Base-by-base conservation (phyloP, 1,140 invertebrate species). In the Plectrocnemia conspersa region DNA sequence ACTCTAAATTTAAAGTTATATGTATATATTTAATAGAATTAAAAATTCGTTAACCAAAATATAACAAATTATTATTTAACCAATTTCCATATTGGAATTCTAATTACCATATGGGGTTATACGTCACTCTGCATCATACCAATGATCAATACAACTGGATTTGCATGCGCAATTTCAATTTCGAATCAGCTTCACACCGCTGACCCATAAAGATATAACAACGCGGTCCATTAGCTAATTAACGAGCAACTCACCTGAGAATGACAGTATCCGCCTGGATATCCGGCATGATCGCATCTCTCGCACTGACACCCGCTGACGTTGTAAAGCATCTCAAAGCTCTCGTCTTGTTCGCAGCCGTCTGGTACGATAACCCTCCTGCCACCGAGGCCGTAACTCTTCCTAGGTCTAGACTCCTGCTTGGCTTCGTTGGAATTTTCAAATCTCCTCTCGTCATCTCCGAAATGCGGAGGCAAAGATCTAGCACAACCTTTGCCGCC, bases 251-350 rank as follows among this genome's bases (percentile, higher is more conserved):
- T 53, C 40, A 60, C 58, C 54, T 60, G 58, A 33, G 54, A 54
- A 50, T 60, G 58, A 41, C 58, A 60, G 25, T 56, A 60, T 41
- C 58, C 58, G 22, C 58, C 58, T 22, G 58, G 58, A 48, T 49
- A 60, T 11, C 58, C 58, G 0, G 58, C 58, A 24, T 60, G 54
- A 24, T 60, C 58, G 22, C 58, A 60, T 23, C 58, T 44, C 15
- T 60, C 58, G 19, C 58, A 60, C 25, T 60, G 58, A 33, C 58
- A 60, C 13, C 58, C 58, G 25, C 54, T 60, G 9, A 60, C 52
- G 18, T 60, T 60, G 36, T 60, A 60, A 13, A 60, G 29, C 41
- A 47, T 54, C 49, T 60, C 58, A 22, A 60, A 60, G 6, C 47
- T 46, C 7, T 60, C 58, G 38, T 56, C 58, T 25, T 53, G 54